A percentile compares a stretch with the other conserved stretches of the same genome.
Conservation (phyloP, 2,888 invertebrate genomes). For the Cataglyphis altisquamis region DNA sequence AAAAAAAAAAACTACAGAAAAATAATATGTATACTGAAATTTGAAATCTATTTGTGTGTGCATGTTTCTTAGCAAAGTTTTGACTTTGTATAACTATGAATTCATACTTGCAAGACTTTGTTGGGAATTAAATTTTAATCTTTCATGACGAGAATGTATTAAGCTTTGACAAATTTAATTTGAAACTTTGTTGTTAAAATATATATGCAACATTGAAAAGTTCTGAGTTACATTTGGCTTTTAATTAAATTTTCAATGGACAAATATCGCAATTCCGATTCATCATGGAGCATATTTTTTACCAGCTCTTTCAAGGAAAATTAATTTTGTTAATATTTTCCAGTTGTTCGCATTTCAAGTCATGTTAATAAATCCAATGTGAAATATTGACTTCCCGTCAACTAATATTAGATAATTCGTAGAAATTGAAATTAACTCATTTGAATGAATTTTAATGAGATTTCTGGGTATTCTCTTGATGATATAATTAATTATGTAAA, state of each 20-base stretch:
- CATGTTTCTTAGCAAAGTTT: not conserved
- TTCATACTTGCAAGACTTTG: not conserved
- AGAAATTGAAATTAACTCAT: constrained; percentile 25
- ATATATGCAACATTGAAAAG: not conserved
- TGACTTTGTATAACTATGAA: not conserved
- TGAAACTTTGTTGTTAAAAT: not conserved
- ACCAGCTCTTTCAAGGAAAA: not conserved
- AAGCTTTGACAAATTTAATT: constrained; percentile 9
- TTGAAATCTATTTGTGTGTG: not conserved
- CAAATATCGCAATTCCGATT: not conserved
- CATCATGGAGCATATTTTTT: constrained; percentile 34
- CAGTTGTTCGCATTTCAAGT: not conserved
- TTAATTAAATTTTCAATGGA: constrained; percentile 31
- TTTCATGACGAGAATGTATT: not conserved
- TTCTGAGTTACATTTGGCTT: not conserved
- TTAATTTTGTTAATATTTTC: not conserved
- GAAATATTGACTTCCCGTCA: constrained; percentile 18
- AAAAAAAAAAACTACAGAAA: too few species aligned
- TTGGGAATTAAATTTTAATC: not conserved
- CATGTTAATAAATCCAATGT: not conserved
- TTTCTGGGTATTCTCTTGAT: constrained; percentile 26
- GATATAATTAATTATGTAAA: constrained; percentile 47
- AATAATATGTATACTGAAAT: not conserved
- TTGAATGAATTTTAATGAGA: constrained; percentile 40
- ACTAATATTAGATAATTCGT: constrained; percentile 38